phyloP scores from a whole-genome alignment of 2,113 vertebrate species.

The Xenopus tropicalis region UCB_Xtro_10.0 CM004449.2:25078501-25079000 shows the following conservation, averaged over 20 bases:
- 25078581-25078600: too few species aligned
- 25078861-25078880: not conserved
- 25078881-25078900: not conserved
- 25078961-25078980: not conserved
- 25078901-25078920: not conserved
- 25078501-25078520: too few species aligned
- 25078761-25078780: slow-evolving; percentile 10
- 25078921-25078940: not conserved
- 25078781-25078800: slow-evolving; percentile 14
- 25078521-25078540: too few species aligned
- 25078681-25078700: not conserved
- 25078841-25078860: not conserved
- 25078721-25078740: not conserved
- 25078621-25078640: too few species aligned
- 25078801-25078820: slow-evolving; percentile 2
- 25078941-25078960: not conserved
- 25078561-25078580: too few species aligned
- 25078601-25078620: too few species aligned
- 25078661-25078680: too few species aligned
- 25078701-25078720: not conserved
- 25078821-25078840: slow-evolving; percentile 10
- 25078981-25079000: not conserved
- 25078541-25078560: too few species aligned
- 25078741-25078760: slow-evolving; percentile 4
- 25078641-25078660: too few species aligned